These are phyloP conservation scores for Drosophila elegans DNA, from an alignment of 1,140 invertebrate genomes.

Conservation along the genomic window DNA sequence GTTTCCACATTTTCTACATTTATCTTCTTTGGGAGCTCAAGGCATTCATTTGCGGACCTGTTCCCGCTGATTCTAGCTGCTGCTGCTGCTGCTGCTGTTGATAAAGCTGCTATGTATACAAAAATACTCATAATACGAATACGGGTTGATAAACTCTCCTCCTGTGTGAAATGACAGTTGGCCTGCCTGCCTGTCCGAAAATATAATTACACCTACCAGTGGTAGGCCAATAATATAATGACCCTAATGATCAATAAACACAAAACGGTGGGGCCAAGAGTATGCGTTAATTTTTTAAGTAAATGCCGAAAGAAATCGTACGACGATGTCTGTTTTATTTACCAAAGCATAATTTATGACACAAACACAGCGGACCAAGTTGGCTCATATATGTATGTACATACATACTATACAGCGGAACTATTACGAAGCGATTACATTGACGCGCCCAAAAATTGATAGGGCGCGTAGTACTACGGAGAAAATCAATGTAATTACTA, in stretches of 20 bases:
- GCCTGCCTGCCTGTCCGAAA: slow-evolving; percentile 24
- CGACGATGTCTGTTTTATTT: slow-evolving; percentile 36
- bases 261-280: slow-evolving; percentile 23
- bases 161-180: slow-evolving; percentile 73
- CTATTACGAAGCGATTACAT: slow-evolving; percentile 72
- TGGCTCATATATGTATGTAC: slow-evolving; percentile 34
- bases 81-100: slow-evolving; percentile 26
- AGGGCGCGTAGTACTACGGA: slow-evolving; percentile 38
- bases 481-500: slow-evolving; percentile 80
- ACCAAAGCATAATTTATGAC: slow-evolving; percentile 75
- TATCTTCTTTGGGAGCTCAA: slow-evolving; percentile 57
- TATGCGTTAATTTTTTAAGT: slow-evolving; percentile 78
- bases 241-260: slow-evolving; percentile 80
- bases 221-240: slow-evolving; percentile 43
- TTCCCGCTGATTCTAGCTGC: slow-evolving; percentile 18
- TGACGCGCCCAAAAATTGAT: slow-evolving; percentile 71
- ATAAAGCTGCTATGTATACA: slow-evolving; percentile 71
- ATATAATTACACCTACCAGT: slow-evolving; percentile 33
- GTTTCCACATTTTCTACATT: slow-evolving; percentile 37
- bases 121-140: slow-evolving; percentile 35
- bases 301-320: slow-evolving; percentile 64
- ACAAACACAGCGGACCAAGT: slow-evolving; percentile 37
- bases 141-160: slow-evolving; percentile 72
- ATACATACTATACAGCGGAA: no score
- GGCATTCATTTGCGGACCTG: slow-evolving; percentile 47